phyloP scores from a whole-genome alignment of 1,140 invertebrate genomes.

The Oreohelix idahoensis region DNA sequence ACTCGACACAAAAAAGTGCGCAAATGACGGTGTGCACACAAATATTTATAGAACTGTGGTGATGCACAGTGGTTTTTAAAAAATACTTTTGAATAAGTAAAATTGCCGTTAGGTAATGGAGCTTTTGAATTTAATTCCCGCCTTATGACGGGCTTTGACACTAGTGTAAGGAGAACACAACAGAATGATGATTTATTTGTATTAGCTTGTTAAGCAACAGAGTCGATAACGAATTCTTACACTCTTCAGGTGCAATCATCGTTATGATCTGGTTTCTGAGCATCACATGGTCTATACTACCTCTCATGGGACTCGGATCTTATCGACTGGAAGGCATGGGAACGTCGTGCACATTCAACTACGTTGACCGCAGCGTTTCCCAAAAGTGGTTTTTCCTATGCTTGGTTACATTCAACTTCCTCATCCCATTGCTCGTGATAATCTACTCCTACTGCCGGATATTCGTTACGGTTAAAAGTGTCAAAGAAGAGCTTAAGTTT shows the following conservation, averaged over 20 bases:
- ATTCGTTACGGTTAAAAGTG: conserved; percentile 31
- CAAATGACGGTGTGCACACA: too few relatives aligned
- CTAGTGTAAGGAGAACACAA: too few relatives aligned
- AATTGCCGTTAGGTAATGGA: too few relatives aligned
- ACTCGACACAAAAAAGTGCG: too few relatives aligned
- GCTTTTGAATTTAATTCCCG: too few relatives aligned
- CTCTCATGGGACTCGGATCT: conserved; percentile 45
- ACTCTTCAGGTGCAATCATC: conserved; percentile 11
- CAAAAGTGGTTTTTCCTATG: conserved; percentile 46
- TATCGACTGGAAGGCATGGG: conserved; percentile 52
- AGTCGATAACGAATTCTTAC: too few relatives aligned
- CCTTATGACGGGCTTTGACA: too few relatives aligned
- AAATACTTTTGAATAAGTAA: too few relatives aligned
- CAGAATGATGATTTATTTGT: too few relatives aligned
- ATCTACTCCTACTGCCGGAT: conserved; percentile 49
- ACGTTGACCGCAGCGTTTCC: conserved; percentile 30
- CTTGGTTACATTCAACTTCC: conserved; percentile 44
- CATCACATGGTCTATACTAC: conserved; percentile 34
- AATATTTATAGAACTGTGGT: too few relatives aligned
- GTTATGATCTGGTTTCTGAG: conserved; percentile 45
- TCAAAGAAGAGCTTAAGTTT: conserved; percentile 38
- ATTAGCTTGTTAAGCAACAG: too few relatives aligned
- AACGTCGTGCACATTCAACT: conserved; percentile 57
- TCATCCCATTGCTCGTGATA: conserved; percentile 42
- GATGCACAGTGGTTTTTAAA: too few relatives aligned